Evolutionary conservation across 2,113 vertebrate genomes (phyloP).

Genomic region (Planiliza haematocheilus): DNA sequence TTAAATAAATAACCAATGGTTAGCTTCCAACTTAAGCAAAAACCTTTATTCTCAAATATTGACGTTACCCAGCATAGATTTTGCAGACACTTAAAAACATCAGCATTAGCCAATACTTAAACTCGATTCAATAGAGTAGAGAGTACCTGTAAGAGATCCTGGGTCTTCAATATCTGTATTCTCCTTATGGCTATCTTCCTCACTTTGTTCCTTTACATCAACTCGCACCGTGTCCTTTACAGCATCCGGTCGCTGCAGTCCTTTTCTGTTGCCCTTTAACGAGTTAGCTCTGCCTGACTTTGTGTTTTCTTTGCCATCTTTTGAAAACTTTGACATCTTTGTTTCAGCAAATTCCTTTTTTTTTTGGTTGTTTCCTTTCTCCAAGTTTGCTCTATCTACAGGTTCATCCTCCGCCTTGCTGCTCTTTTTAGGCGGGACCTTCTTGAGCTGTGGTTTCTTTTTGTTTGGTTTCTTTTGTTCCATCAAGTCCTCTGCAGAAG

Average conservation of each 20-base stretch:
- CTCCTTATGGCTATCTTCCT: background rate
- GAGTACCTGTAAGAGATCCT: constrained; percentile 44
- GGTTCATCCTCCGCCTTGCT: constrained; percentile 9
- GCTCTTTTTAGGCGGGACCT: constrained; percentile 12
- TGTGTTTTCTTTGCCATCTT: constrained; percentile 10
- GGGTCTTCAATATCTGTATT: constrained; percentile 1
- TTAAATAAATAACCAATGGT: too few relatives aligned
- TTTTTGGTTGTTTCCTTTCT: background rate
- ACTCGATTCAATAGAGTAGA: too few relatives aligned
- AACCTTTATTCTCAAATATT: background rate
- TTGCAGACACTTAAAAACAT: too few relatives aligned
- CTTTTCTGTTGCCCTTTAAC: constrained; percentile 22
- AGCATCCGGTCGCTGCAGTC: background rate
- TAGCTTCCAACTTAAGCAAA: background rate
- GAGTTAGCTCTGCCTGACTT: constrained; percentile 4
- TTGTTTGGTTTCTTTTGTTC: constrained; percentile 38
- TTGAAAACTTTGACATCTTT: constrained; percentile 25
- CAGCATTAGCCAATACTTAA: too few relatives aligned
- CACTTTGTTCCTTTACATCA: background rate
- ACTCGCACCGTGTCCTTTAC: background rate
- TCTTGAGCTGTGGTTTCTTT: constrained; percentile 37
- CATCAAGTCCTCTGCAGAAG: background rate
- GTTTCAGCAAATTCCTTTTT: constrained; percentile 8
- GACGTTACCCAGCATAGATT: background rate
- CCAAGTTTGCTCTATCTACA: background rate